Conservation (phyloP, 2,888 invertebrate species). For the Megaustenia siamemsis region DNA sequence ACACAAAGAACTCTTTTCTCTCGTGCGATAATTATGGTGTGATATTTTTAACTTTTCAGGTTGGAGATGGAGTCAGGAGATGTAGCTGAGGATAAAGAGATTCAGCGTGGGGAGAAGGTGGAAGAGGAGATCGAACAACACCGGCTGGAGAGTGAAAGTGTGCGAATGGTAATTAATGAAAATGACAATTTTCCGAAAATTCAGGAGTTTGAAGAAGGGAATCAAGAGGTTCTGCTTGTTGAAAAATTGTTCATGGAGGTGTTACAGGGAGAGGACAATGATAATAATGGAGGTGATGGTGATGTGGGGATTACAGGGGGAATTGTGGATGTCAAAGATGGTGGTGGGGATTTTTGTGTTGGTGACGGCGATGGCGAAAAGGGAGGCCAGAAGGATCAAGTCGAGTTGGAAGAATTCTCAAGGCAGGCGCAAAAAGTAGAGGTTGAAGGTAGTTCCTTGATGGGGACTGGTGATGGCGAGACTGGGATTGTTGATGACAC, state of each 20-base stretch:
- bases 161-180: neutral
- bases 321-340: neutral
- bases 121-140: neutral
- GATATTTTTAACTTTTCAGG: slow-evolving; percentile 17
- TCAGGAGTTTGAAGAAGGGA: neutral
- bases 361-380: neutral
- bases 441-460: neutral
- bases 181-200: neutral
- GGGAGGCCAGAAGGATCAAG: neutral
- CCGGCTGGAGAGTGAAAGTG: neutral
- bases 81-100: neutral
- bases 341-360: neutral
- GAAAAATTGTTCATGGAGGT: neutral
- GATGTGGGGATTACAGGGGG: neutral
- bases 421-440: neutral
- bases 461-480: neutral
- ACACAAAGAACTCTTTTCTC: too few relatives aligned
- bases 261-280: neutral
- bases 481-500: neutral
- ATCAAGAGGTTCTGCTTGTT: neutral
- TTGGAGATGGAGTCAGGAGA: slow-evolving; percentile 24
- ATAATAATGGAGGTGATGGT: neutral
- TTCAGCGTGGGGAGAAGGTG: neutral
- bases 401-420: neutral
- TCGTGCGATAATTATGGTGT: too few relatives aligned